Conservation (phyloP, 2,797 vertebrate genomes). For the Sebastes nivosus region DNA sequence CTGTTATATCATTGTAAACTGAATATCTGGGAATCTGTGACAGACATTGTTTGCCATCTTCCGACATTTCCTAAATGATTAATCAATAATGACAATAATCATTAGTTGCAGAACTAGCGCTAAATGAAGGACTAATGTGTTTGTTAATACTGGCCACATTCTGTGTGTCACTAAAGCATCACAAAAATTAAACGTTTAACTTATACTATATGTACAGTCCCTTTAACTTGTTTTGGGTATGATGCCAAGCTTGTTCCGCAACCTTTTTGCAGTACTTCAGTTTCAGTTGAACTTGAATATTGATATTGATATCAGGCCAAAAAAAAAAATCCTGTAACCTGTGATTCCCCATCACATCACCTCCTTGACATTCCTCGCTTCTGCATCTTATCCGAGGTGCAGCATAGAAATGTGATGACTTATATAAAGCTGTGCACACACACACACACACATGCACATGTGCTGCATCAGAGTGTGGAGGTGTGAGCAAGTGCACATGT, state of each 20-base stretch:
- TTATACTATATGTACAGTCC: too few species aligned
- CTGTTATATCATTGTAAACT: not conserved
- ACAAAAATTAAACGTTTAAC: not conserved
- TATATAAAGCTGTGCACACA: conserved; percentile 49
- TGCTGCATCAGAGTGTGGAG: conserved; percentile 56
- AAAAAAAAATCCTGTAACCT: conserved; percentile 2
- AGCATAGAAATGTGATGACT: conserved; percentile 36
- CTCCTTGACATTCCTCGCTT: not conserved
- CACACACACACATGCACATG: conserved; percentile 25
- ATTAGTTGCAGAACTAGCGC: not conserved
- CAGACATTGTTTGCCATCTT: not conserved
- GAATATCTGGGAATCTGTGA: not conserved
- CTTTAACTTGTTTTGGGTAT: not conserved
- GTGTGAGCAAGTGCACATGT: conserved; percentile 64
- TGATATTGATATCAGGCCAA: conserved; percentile 13
- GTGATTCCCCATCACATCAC: conserved; percentile 27
- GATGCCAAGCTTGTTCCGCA: not conserved
- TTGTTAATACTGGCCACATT: not conserved
- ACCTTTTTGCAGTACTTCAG: not conserved
- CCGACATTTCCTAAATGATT: not conserved
- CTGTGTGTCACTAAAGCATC: not conserved
- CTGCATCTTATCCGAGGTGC: not conserved
- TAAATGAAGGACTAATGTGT: not conserved
- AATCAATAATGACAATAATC: not conserved
- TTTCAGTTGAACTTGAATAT: conserved; percentile 1